Conservation (phyloP, 1,140 invertebrate genomes). For the Drosophila navojoa region DNA sequence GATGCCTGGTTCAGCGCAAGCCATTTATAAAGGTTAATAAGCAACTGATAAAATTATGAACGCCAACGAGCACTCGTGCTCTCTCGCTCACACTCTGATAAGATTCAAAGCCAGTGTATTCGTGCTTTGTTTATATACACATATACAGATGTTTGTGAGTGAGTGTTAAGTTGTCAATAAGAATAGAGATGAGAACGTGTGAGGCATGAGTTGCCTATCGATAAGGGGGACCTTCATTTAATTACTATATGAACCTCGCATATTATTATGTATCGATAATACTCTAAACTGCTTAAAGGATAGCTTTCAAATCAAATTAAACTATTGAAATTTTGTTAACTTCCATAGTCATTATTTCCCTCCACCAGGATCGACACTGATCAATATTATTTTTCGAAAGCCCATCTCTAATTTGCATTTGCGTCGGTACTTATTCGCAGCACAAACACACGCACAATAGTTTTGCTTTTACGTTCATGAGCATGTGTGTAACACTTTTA, state of each 20-base stretch:
- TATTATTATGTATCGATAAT: no score
- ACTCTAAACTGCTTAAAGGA: not conserved
- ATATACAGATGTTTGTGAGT: not conserved
- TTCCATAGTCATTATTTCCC: not conserved
- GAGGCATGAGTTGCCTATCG: conserved; percentile 1
- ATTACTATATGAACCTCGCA: not conserved
- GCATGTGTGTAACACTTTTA: conserved; percentile 28
- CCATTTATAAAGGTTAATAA: conserved; percentile 57
- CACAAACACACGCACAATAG: not conserved
- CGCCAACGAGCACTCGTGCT: not conserved
- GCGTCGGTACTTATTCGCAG: not conserved
- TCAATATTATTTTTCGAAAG: conserved; percentile 1
- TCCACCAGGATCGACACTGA: not conserved
- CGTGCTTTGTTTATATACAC: conserved; percentile 9
- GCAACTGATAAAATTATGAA: conserved; percentile 40
- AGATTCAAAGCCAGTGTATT: conserved; percentile 25
- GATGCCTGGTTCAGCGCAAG: conserved; percentile 30
- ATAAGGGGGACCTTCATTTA: conserved; percentile 2
- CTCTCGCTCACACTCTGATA: conserved; percentile 43
- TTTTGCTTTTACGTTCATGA: conserved; percentile 12
- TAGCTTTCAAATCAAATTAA: no score
- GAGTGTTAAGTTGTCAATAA: conserved; percentile 15
- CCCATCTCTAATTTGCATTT: conserved; percentile 40
- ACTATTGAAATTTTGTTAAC: no score
- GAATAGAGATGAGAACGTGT: conserved; percentile 15